Base-by-base conservation (phyloP, 1,140 invertebrate species). In the Tetramorium alpestre region DNA sequence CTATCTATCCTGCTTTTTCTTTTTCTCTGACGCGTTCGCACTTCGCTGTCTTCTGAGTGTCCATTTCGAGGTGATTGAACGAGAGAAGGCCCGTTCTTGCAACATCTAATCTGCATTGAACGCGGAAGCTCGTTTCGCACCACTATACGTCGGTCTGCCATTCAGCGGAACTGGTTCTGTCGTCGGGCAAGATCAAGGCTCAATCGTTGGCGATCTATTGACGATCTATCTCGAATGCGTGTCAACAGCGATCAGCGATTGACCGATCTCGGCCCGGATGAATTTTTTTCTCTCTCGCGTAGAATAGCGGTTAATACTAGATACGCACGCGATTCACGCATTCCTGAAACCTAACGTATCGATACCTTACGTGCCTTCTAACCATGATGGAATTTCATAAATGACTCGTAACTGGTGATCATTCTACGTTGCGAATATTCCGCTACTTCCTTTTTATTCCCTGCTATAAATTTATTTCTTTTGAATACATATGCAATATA, bases 101-200 rank as follows among this genome's bases (percentile, higher is more conserved):
- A 87, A 65, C 25, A 62, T 58, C 65, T 89, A 87, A 89, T 90
- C 73, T 69, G 77, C 89, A 87, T 87, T 54, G 47, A 87, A 84
- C 60, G 64, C 88, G 89, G 89, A 90, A 90, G 85, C 54, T 73
- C 54, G 54, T 49, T 25, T 38, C 44, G 76, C 47, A 28, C 60
- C 44, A 33, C n/a, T 5, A 25, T 60, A n/a, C 75, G 38, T 41
- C 41, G 44, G 44, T 51, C 86, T 25, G 82, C 33, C 33, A 22
- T 58, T 72, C 76, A 82, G 78, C 78, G 88, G 73, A 75, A 90
- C 85, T 90, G 88, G 89, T 90, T 90, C 75, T 85, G 64, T 56
- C 58, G 56, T 75, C 78, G 47, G 78, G 13, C 85, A 90, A 90
- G 89, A 90, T 90, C 89, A 90, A 89, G 89, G 89, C 73, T 87